phyloP scores from a whole-genome alignment of 2,113 vertebrate genomes.

The Vireo altiloquus region DNA sequence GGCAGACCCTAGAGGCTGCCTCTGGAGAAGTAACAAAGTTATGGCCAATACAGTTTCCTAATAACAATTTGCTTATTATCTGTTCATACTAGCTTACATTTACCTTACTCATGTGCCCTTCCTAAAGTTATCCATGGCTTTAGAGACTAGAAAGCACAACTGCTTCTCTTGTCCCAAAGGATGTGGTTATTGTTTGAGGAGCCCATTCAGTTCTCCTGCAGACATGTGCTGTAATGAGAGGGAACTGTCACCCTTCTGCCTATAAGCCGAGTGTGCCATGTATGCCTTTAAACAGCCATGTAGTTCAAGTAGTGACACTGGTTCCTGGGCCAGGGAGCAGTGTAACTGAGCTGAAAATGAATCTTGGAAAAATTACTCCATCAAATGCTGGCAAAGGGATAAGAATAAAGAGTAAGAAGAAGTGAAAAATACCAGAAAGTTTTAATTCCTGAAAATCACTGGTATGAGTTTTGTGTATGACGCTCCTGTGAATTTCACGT shows the following conservation, averaged over 20 bases:
- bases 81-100: neutral
- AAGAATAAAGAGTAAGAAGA: neutral
- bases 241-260: neutral
- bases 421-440: neutral
- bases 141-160: neutral
- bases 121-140: neutral
- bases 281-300: neutral
- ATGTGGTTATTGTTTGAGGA: neutral
- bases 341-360: rapidly evolving
- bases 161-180: neutral
- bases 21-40: neutral
- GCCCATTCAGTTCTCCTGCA: neutral
- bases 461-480: neutral
- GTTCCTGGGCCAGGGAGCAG: neutral
- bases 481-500: neutral
- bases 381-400: neutral
- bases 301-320: neutral
- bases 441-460: neutral
- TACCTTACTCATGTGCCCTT: neutral
- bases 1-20: neutral
- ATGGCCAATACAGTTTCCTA: neutral
- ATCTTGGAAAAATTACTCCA: neutral
- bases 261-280: rapidly evolving
- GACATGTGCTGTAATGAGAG: rapidly evolving
- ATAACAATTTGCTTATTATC: neutral